Evolutionary conservation across 2,113 vertebrate genomes (phyloP).

Genomic region (Silurus asotus): DNA sequence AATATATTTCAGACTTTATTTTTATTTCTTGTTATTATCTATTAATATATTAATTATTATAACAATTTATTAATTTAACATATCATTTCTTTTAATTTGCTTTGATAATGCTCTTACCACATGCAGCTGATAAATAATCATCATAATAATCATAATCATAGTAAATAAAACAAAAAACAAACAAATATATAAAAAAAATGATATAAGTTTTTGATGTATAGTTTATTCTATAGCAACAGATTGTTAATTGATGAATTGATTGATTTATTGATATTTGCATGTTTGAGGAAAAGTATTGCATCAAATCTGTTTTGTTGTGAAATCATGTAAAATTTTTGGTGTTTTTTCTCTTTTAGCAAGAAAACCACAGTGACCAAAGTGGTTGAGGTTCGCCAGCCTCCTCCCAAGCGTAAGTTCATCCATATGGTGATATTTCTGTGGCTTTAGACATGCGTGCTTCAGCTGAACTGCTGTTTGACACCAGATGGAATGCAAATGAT

Average conservation of each 20-base stretch:
- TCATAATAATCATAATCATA: background rate
- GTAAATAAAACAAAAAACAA: background rate
- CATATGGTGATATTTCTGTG: background rate
- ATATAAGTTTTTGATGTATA: too few relatives aligned
- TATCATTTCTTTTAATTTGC: background rate
- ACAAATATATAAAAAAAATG: too few relatives aligned
- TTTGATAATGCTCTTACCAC: too few relatives aligned
- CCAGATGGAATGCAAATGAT: background rate
- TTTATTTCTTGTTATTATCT: background rate
- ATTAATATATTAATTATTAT: background rate
- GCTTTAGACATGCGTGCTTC: background rate
- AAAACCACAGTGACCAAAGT: conserved; percentile 36
- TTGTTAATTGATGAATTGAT: too few relatives aligned
- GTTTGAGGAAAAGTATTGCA: too few relatives aligned
- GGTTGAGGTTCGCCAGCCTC: conserved; percentile 33
- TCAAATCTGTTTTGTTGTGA: background rate
- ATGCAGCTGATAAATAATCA: too few relatives aligned
- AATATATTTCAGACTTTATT: background rate
- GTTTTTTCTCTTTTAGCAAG: background rate
- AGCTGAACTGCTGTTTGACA: background rate
- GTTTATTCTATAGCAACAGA: too few relatives aligned
- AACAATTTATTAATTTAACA: background rate
- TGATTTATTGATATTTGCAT: too few relatives aligned
- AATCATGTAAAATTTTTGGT: background rate
- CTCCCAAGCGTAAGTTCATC: conserved; percentile 57